Evolutionary conservation across 2,888 invertebrate genomes (phyloP), one percentile per base, ranked within the genome.

Genomic region (Pomacea canaliculata): DNA sequence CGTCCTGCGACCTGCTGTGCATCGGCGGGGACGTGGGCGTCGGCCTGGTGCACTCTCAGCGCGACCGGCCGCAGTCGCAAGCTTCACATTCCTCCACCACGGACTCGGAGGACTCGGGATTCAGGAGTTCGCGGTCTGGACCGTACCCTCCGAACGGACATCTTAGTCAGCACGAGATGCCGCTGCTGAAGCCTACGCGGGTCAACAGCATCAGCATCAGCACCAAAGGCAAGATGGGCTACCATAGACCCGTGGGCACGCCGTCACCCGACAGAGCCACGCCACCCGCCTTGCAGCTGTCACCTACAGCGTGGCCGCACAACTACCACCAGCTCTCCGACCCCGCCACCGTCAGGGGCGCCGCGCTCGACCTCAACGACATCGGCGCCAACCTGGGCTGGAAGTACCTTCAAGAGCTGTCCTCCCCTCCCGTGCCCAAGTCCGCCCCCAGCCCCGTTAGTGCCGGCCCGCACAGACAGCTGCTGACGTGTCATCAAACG

Each of bases 81-180:
- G 86, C 86, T 7, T 86, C 80, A 3, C 79, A 79, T 46, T 79
- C 79, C 56, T 80, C 80, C 56, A 81, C 86, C 49, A 86, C 86
- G 70, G 87, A 88, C 76, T 88, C 88, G 4, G 87, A 88, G 78
- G 88, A 88, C 79, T 88, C 88, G 0, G 88, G 88, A 49, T 88
- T 88, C 79, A 83, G 86, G 23, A 86, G 88, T 82, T 86, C 88
- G 7, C 78, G 85, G 68, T 87, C 71, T 10, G 75, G 56, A 19
- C 70, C 60, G 59, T 37, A 46, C n/a, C 71, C 62, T 2, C 71
- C 9, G 16, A 10, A 48, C 27, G 65, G n/a, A 46, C 67, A 60
- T 23, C 60, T 23, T 16, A 27, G 48, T 13, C 72, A 37, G 62
- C 69, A 48, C 69, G 65, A 70, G 27, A 69, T 62, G 72, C 66